phyloP scores from a whole-genome alignment of 2,113 vertebrate genomes.

The Chlamydotis undulata region DNA sequence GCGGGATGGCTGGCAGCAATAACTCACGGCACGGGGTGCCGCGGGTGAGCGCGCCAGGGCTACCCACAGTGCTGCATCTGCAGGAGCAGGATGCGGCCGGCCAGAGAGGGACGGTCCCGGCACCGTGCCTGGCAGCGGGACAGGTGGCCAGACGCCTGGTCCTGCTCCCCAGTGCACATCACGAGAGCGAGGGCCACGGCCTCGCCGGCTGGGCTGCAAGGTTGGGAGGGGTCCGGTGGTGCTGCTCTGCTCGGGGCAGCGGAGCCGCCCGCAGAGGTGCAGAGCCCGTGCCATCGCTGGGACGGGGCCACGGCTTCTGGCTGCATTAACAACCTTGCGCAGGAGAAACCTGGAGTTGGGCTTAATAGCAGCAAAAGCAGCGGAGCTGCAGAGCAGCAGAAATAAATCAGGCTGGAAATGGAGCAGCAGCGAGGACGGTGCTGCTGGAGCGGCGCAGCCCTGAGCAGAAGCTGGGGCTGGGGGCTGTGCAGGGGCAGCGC shows the following conservation, averaged over 20 bases:
- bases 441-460: neutral
- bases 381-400: slow-evolving; percentile 66
- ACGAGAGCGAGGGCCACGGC: neutral
- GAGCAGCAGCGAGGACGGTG: neutral
- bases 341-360: slow-evolving; percentile 12
- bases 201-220: accelerated
- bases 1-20: neutral
- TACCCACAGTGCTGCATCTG: accelerated
- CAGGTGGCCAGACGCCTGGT: accelerated
- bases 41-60: accelerated
- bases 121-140: accelerated
- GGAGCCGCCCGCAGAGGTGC: neutral
- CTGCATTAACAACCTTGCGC: slow-evolving; percentile 25
- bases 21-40: neutral
- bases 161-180: neutral
- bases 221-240: accelerated
- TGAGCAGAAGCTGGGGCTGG: neutral
- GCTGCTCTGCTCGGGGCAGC: neutral
- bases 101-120: neutral
- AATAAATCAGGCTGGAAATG: slow-evolving; percentile 67
- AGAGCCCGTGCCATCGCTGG: neutral
- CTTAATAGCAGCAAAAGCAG: slow-evolving; percentile 42
- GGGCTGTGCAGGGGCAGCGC: no score
- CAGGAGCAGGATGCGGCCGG: neutral
- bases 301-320: neutral